Base-by-base conservation (phyloP, 2,797 vertebrate species). In the Myotis pilosus region DNA sequence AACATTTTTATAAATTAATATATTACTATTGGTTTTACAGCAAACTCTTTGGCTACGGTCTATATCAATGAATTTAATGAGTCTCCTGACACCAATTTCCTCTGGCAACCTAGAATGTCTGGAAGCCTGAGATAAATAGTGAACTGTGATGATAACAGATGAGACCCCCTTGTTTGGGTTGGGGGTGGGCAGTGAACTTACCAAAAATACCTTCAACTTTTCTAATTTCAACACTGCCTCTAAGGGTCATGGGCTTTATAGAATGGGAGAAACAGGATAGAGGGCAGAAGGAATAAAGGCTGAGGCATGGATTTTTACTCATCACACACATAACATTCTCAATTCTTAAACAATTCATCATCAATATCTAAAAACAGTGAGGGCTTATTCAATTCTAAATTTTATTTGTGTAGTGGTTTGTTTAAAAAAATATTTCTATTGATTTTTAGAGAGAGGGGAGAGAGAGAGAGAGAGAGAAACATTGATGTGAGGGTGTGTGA, bases 261-360 rank as follows among this genome's bases (percentile, higher is more conserved):
- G 55, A 81, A 2, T 3, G 49, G 5, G 8, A 88, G 57, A 79
- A 87, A 72, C 7, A 51, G 36, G 28, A 62, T 80, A 74, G 44
- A 72, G 19, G 64, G 23, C 9, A 53, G 44, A 84, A 79, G 10
- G 47, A 79, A 60, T 62, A 74, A 28, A 53, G 38, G 22, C 11
- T 0, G 19, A 64, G 23, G 36, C 47, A 79, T 30, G 0, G 44
- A 53, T 75, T 72, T 84, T 72, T 49, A 57, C 5, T 53, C 33
- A 72, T 33, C 10, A 57, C 9, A 25, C 75, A 91, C 1, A 5
- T 4, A 82, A 16, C 38, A 53, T 71, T 84, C 38, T 60, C n/a
- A 92, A 28, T 71, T 80, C n/a, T 72, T 93, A 94, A 80, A 80
- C 75, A 80, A 95, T 82, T 89, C 49, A 74, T 60, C 38, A 55